phyloP scores from a whole-genome alignment of 2,888 invertebrate species.

The Allacma fusca region DNA sequence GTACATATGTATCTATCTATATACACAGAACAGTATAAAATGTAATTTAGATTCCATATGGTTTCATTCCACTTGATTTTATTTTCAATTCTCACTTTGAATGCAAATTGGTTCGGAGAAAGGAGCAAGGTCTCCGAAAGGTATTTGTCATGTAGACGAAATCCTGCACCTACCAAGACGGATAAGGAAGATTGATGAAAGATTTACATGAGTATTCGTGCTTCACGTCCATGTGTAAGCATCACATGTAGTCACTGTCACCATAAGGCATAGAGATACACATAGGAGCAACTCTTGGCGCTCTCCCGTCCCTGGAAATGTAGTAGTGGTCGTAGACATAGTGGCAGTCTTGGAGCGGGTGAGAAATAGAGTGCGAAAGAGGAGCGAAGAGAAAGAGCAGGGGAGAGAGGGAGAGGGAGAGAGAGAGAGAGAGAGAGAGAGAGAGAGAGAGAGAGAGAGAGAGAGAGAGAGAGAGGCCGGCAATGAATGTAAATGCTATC shows the following conservation, averaged over 20 bases:
- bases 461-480: not conserved
- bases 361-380: not conserved
- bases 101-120: not conserved
- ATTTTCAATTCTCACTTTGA: not conserved
- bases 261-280: not conserved
- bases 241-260: constrained; percentile 13
- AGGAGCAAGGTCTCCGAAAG: not conserved
- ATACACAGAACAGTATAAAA: not conserved
- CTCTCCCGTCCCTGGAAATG: not conserved
- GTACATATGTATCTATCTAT: too few relatives aligned
- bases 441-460: not conserved
- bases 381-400: not conserved
- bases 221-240: not conserved
- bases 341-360: not conserved
- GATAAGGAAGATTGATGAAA: constrained; percentile 39
- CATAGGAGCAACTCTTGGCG: not conserved
- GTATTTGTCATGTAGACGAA: constrained; percentile 12
- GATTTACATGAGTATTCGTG: constrained; percentile 39
- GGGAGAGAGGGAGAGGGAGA: not conserved
- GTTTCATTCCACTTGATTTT: not conserved
- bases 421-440: too few relatives aligned
- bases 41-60: not conserved
- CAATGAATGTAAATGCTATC: constrained; percentile 28
- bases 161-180: not conserved
- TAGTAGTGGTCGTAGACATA: too few relatives aligned